phyloP scores from a whole-genome alignment of 92 coral and sea anemone species.

The Phenganax marumi region DNA sequence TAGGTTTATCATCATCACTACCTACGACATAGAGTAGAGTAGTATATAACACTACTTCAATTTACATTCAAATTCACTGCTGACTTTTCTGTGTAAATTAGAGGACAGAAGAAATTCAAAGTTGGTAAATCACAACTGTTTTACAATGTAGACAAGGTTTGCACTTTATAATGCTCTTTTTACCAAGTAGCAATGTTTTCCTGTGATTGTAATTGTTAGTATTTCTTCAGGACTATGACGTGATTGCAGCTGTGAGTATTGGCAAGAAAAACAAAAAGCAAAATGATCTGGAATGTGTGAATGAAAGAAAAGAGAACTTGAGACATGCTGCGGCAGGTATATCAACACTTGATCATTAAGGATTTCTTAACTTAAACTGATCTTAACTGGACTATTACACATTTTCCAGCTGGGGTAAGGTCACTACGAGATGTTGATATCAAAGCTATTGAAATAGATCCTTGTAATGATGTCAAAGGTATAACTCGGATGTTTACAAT shows the following conservation, averaged over 20 bases:
- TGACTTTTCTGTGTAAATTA: not conserved
- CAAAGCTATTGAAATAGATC: conserved; percentile 66
- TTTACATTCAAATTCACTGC: not conserved
- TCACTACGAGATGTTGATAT: conserved; percentile 78
- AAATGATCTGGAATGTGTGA: conserved; percentile 62
- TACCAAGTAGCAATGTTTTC: not conserved
- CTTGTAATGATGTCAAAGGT: conserved; percentile 84
- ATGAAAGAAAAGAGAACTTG: conserved; percentile 70
- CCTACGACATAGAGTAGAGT: not conserved
- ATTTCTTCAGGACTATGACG: conserved; percentile 72
- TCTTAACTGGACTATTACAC: not conserved
- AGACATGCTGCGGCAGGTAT: conserved; percentile 92
- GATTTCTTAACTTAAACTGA: not conserved
- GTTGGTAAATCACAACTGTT: conserved; percentile 84
- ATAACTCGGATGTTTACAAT: not conserved
- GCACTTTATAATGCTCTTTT: not conserved
- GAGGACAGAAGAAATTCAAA: conserved; percentile 47
- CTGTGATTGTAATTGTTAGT: not conserved
- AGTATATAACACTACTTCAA: not conserved
- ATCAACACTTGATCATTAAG: not conserved
- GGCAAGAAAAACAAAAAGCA: conserved; percentile 60
- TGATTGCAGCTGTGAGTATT: conserved; percentile 88
- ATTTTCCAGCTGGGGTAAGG: conserved; percentile 70
- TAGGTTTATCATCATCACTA: conserved; percentile 40
- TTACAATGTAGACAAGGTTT: conserved; percentile 84